Base-by-base conservation (phyloP, 2,888 invertebrate species). In the Tetranychus truncatus region DNA sequence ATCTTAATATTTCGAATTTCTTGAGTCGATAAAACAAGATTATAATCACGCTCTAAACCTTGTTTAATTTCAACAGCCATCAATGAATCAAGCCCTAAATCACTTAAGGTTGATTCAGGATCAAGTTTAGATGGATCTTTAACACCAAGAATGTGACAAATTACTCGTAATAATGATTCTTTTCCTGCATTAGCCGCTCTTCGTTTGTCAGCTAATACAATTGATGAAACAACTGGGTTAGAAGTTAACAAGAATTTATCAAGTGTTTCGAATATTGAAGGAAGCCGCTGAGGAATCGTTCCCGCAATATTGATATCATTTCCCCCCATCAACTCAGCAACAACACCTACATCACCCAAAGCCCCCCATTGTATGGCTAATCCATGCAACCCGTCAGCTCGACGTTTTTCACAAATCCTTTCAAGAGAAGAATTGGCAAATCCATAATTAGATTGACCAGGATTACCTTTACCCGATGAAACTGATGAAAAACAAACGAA, bases 351-450 rank as follows among this genome's bases (percentile, higher is more conserved):
- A 83, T 97, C 97, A 97, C 84, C 97, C 96, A 80, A 97, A 91
- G 69, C 96, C 93, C 97, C 97, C 97, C 97, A 99, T 84, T 99
- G 97, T 80, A 99, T 92, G 67, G 74, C 89, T 83, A 76, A 83
- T 96, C 44, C 95, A 93, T 79, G 93, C 86, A 72, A 20, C 3
- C 34, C 34, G 45, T 88, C 89, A 69, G 86, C 86, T 84, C 89
- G 90, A 75, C 95, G 88, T 77, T 86, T 87, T 85, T 95, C 96
- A 82, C 91, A 91, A 78, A 96, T 88, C 78, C 97, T 88, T 84
- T 97, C 97, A 96, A 97, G 96, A 71, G 90, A 90, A 0, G 95
- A 95, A 85, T 99, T 99, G 75, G 97, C 95, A 80, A 91, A 87
- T 75, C 96, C 97, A 82, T 97, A 99, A 85, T 97, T 97, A 77